phyloP scores from a whole-genome alignment of 2,888 invertebrate species.

The Dysmachus trigonus region DNA sequence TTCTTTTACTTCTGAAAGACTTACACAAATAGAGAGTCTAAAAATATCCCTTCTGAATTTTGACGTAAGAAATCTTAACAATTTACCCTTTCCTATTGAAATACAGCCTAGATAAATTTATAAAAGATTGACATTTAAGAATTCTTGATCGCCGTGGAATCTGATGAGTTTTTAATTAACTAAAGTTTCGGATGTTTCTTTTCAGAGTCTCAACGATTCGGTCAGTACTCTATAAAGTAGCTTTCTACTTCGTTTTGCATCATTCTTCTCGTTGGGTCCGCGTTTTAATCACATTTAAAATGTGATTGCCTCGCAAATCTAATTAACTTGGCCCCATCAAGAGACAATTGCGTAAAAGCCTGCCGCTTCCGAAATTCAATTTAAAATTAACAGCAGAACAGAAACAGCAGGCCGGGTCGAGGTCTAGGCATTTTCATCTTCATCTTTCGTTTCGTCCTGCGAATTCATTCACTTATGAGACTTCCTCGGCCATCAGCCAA shows the following conservation, averaged over 20 bases:
- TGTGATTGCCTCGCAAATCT: not conserved
- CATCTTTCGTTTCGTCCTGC: not conserved
- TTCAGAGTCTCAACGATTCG: not conserved
- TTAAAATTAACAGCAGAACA: not conserved
- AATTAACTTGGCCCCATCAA: not conserved
- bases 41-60: no score
- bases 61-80: no score
- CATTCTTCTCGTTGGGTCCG: not conserved
- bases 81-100: no score
- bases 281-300: not conserved
- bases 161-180: not conserved
- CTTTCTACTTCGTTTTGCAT: not conserved
- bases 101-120: not conserved
- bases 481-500: not conserved
- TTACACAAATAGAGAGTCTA: no score
- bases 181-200: not conserved
- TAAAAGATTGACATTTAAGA: no score
- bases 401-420: not conserved
- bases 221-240: not conserved
- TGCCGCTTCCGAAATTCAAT: not conserved
- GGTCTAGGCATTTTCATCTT: not conserved
- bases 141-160: not conserved
- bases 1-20: no score
- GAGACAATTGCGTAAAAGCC: not conserved
- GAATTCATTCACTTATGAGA: conserved; percentile 4